Conservation (phyloP, 2,797 vertebrate species). For the Calcarius lapponicus region DNA sequence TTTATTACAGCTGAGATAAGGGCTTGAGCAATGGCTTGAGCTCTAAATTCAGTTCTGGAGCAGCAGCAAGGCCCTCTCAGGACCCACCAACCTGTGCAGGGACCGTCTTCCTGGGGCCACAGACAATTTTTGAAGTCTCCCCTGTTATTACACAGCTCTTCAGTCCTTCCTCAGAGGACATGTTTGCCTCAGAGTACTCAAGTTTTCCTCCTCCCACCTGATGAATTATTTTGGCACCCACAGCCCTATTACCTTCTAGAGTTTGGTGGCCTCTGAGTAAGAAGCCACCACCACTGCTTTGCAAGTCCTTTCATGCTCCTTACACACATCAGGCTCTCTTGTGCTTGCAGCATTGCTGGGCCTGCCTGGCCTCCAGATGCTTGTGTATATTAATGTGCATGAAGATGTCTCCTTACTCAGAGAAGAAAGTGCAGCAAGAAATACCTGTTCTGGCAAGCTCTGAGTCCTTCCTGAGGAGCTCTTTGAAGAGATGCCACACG, state of each 20-base stretch:
- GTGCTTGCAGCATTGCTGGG: neutral
- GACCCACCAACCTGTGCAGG: rapidly evolving
- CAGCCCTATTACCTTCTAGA: neutral
- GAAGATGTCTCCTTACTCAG: neutral
- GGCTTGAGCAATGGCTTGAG: neutral
- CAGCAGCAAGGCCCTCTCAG: neutral
- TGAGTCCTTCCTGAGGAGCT: neutral
- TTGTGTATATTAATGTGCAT: neutral
- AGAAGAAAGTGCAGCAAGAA: conserved; percentile 6
- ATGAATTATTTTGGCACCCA: neutral
- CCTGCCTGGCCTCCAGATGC: neutral
- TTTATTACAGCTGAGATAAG: neutral
- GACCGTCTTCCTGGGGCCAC: neutral
- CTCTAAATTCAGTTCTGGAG: neutral
- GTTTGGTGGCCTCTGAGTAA: neutral
- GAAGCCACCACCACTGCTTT: neutral
- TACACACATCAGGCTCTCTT: neutral
- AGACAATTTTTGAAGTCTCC: neutral
- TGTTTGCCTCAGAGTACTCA: neutral
- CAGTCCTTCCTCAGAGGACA: neutral
- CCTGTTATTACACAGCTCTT: neutral
- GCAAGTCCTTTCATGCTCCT: neutral
- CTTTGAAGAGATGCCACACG: neutral
- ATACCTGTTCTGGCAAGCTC: neutral
- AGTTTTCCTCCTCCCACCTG: neutral